These are phyloP conservation scores for Odontocolon sp. DNA, from an alignment of 2,888 invertebrate species.

Conservation along the genomic window DNA sequence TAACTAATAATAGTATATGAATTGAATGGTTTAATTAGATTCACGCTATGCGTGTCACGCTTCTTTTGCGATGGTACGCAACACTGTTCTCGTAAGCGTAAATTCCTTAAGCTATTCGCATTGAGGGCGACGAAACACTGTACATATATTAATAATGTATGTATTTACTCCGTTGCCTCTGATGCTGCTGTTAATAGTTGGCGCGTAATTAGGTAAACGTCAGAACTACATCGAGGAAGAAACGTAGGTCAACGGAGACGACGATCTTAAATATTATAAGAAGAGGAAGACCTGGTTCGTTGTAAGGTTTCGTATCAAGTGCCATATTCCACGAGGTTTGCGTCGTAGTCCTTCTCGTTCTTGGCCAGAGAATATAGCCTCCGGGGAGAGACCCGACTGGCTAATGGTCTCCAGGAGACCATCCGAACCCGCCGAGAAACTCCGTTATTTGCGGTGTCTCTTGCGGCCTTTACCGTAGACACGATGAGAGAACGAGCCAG, in stretches of 20 bases:
- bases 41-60: too few species aligned
- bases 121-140: too few species aligned
- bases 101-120: too few species aligned
- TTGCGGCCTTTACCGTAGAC: conserved; percentile 48
- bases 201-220: conserved; percentile 14
- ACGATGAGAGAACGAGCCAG: conserved; percentile 36
- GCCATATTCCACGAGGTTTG: conserved; percentile 45
- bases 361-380: conserved; percentile 47
- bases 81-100: too few species aligned
- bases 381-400: conserved; percentile 57
- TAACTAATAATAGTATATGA: too few species aligned
- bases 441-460: conserved; percentile 63
- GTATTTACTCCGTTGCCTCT: not conserved
- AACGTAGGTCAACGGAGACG: not conserved
- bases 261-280: conserved; percentile 23
- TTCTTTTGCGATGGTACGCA: too few species aligned
- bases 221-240: not conserved
- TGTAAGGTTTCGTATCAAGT: conserved; percentile 47
- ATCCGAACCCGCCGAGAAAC: conserved; percentile 60
- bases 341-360: conserved; percentile 53
- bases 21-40: too few species aligned
- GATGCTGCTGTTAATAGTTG: not conserved
- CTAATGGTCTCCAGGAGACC: conserved; percentile 66
- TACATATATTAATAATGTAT: not conserved
- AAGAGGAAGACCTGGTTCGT: conserved; percentile 10